Percentiles rank a stretch among this genome's conserved stretches.
Conservation (phyloP, 2,113 vertebrate species). For the Danio rerio region GRCz12tu NC_133192.1:19599501-19600000, state of each 20-base stretch:
- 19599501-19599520: no score
- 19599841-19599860: constrained; percentile 45
- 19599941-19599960: constrained; percentile 14
- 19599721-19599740: not conserved
- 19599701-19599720: not conserved
- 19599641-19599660: no score
- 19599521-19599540: no score
- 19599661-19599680: no score
- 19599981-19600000: constrained; percentile 33
- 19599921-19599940: constrained; percentile 1
- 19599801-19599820: constrained; percentile 47
- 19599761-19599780: constrained; percentile 8
- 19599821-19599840: constrained; percentile 38
- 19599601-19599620: no score
- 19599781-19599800: constrained; percentile 57
- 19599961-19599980: constrained; percentile 11
- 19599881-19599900: constrained; percentile 59
- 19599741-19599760: constrained; percentile 5
- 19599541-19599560: no score
- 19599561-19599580: no score
- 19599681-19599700: not conserved
- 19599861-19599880: constrained; percentile 59
- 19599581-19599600: no score
- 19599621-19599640: no score
- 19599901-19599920: constrained; percentile 54